Evolutionary conservation across 2,797 vertebrate genomes (phyloP), one percentile per base, ranked within the genome.

Genomic region (Argyrosomus regius): DNA sequence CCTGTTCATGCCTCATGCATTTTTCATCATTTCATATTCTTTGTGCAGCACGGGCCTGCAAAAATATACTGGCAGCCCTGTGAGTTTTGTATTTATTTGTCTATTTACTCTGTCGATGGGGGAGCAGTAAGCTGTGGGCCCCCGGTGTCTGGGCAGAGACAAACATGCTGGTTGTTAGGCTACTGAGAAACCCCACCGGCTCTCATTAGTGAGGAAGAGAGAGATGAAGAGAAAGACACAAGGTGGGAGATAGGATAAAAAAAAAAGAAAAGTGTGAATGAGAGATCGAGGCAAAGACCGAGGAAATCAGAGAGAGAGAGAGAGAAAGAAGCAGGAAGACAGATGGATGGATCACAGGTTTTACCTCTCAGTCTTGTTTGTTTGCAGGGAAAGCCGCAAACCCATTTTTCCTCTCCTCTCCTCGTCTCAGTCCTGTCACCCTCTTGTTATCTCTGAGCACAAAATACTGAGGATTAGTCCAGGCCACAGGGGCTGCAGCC

Each of bases 121-220:
- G 89, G 88, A 88, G 79, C 85, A 69, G 82, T 85, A 88, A 92
- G 90, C 83, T 84, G 72, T 59, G 75, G 69, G 80, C 81, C 81
- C 81, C 71, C 64, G 78, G 85, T 69, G 81, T 85, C 80, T 83
- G 84, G 82, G 70, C 82, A 74, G 81, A 91, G 84, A 86, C 86
- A 90, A 89, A 91, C 85, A 80, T 49, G 68, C 79, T 73, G 84
- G 88, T 90, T 91, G 88, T 93, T 88, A 77, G 75, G 88, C 85
- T 86, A 77, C 88, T 59, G 86, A 85, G 87, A 94, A 94, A 90
- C 89, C 93, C 93, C 93, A 90, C 85, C 41, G 91, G 92, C 81
- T 84, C 92, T 94, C 92, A 93, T 95, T 94, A 94, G 88, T 60
- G 79, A 83, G 78, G 59, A 77, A 81, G 66, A 75, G 77, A 71